Evolutionary conservation across 2,888 invertebrate genomes (phyloP), one percentile per base, ranked within the genome.

Genomic region (Melieria crassipennis): DNA sequence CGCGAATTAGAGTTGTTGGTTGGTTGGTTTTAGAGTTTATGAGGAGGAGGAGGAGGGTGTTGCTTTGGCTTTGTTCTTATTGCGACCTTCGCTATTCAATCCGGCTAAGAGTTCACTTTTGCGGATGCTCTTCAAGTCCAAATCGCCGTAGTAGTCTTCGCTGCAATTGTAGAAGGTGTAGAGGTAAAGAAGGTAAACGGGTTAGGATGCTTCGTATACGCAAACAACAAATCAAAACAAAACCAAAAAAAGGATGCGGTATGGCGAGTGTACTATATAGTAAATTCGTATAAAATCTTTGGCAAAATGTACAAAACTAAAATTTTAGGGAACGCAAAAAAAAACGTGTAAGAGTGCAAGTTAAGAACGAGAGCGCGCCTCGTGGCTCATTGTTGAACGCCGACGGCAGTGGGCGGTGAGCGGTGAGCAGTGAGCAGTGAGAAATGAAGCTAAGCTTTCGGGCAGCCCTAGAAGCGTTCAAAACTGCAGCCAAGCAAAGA

Each of bases 101-200:
- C 95, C 95, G 83, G 94, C 91, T 86, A 94, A 91, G 82, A 95
- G 91, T 88, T 96, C 96, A 89, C 94, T 94, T 91, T 96, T 96
- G 89, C 95, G 92, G 91, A 96, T 94, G 89, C 92, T 91, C 92
- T 96, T 96, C 90, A 96, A 90, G 89, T 96, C 96, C 92, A 96
- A 89, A 88, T 96, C 96, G 80, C 96, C 96, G 86, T 96, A 96
- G 92, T 96, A 96, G 92, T 96, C 96, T 91, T 96, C 96, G 91
- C 96, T 96, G 94, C 90, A 91, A 90, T 84, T 68, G 68, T 71
- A 68, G 58, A 68, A 64, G 52, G 65, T 70, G 71, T 46, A 68
- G 56, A 30, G 30, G 30, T 30, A 30, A 30, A 30, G 30, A 30
- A 30, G 30, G 30, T 30, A 30, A 30, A 30, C 9, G 65, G 70